Base-by-base conservation (phyloP, 2,888 invertebrate genomes). In the Mythimna ferrago region DNA sequence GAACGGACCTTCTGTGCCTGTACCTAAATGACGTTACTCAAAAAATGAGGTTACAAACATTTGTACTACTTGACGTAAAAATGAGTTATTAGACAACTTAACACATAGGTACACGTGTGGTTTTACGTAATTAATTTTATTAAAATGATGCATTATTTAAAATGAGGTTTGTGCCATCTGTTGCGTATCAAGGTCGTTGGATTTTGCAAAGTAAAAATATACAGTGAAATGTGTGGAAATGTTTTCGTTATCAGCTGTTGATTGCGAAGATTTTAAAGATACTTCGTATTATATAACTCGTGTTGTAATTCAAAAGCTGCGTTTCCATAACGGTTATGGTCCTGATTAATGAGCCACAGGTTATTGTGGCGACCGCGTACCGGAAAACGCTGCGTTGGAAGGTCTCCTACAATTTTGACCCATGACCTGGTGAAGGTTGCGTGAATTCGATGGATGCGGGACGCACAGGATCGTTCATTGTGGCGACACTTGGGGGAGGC, bases 101-200 rank as follows among this genome's bases (percentile, higher is more conserved):
- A 76, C 72, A 77, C 71, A 70, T 54, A 19, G n/a, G 19, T 53
- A 60, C 65, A 21, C 57, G 14, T 79, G 64, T 63, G 64, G 48
- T 65, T 62, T 58, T 73, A 48, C 53, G 72, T 76, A 75, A 82
- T 72, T 68, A 44, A 70, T 74, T 32, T 66, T 68, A 63, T 71
- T 60, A 56, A 74, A 74, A 69, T 71, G 51, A 57, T 60, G 48
- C 56, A 72, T 57, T 19, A n/a, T n/a, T 53, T 53, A 53, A 73
- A 70, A 66, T 82, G 53, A 73, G 16, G 53, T 32, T 57, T 73
- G 51, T 65, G 71, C 62, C 73, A 81, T 76, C 63, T 73, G 76
- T 78, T 82, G 78, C 73, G 78, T 62, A 82, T 71, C 81, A 84
- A 84, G 85, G 85, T 74, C 78, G 19, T 38, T n/a, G 16, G 26